Evolutionary conservation across 2,797 vertebrate genomes (phyloP).

Genomic region (Gephyroberyx darwinii): DNA sequence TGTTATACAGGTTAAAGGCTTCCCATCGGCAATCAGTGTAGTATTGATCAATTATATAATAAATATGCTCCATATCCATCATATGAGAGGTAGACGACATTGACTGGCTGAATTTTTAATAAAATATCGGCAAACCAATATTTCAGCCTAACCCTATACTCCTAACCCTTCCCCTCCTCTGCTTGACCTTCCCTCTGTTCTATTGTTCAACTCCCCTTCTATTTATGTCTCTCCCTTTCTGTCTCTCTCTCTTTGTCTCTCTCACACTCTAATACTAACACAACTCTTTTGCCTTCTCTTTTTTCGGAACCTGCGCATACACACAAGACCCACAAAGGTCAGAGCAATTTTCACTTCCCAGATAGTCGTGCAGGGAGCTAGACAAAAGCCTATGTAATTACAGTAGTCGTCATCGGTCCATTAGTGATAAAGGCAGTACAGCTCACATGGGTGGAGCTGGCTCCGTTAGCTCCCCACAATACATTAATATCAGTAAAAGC

Average conservation of each 20-base stretch:
- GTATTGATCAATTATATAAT: too few species aligned
- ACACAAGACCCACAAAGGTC: constrained; percentile 58
- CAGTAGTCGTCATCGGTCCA: constrained; percentile 70
- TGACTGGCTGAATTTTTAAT: too few species aligned
- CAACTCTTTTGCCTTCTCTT: background rate
- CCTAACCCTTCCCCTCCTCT: constrained; percentile 3
- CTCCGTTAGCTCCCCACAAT: constrained; percentile 80
- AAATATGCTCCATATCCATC: too few species aligned
- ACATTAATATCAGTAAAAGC: constrained; percentile 91
- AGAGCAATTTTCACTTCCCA: constrained; percentile 70
- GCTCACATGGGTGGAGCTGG: constrained; percentile 72
- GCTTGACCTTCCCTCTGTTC: background rate
- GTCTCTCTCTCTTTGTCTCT: background rate
- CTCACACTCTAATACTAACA: constrained; percentile 3
- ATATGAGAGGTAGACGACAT: too few species aligned
- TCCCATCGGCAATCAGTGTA: too few species aligned
- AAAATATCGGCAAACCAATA: too few species aligned
- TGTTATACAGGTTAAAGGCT: too few species aligned
- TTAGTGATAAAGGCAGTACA: constrained; percentile 78
- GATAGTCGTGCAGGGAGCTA: constrained; percentile 62
- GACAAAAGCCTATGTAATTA: constrained; percentile 80
- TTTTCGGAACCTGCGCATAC: constrained; percentile 44
- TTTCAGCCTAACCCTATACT: too few species aligned
- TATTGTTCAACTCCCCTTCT: constrained; percentile 24
- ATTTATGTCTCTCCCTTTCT: constrained; percentile 2